These are phyloP conservation scores for Serripes groenlandicus DNA, from an alignment of 2,888 invertebrate species.

Conservation along the genomic window DNA sequence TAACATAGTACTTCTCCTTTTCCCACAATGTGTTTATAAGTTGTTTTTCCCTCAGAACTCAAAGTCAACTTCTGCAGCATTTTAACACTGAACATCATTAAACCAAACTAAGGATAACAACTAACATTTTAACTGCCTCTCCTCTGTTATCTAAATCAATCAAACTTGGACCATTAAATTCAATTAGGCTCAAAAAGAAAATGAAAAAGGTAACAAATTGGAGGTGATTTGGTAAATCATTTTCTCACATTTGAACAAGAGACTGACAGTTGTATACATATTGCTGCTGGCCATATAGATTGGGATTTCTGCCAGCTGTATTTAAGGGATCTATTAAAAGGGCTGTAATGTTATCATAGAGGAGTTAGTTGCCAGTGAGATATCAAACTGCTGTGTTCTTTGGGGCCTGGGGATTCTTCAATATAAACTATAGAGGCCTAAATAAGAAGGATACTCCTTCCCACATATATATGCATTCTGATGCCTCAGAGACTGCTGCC, in stretches of 20 bases:
- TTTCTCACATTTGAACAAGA: constrained; percentile 40
- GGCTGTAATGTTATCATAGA: constrained; percentile 26
- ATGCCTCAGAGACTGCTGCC: no score
- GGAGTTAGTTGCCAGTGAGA: constrained; percentile 1
- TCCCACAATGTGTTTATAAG: no score
- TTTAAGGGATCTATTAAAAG: constrained; percentile 6
- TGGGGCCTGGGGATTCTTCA: not conserved
- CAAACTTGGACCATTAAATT: constrained; percentile 15
- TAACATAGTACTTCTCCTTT: no score
- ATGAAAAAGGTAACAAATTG: constrained; percentile 47
- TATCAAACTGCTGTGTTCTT: not conserved
- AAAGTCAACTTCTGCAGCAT: no score
- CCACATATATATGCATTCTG: not conserved
- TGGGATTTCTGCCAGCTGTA: constrained; percentile 18
- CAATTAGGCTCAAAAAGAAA: constrained; percentile 18
- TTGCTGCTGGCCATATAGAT: not conserved
- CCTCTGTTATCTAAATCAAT: constrained; percentile 6
- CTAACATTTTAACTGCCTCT: not conserved
- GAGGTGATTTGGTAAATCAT: constrained; percentile 52
- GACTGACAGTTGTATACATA: constrained; percentile 6
- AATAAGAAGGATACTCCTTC: not conserved
- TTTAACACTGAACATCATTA: no score
- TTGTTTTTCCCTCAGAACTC: no score
- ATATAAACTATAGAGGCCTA: not conserved
- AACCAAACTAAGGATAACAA: no score